A percentile compares a stretch with the other conserved stretches of the same genome.
These are phyloP conservation scores for Macroramphosus scolopax DNA, from an alignment of 2,797 vertebrate genomes.

Conservation along the genomic window DNA sequence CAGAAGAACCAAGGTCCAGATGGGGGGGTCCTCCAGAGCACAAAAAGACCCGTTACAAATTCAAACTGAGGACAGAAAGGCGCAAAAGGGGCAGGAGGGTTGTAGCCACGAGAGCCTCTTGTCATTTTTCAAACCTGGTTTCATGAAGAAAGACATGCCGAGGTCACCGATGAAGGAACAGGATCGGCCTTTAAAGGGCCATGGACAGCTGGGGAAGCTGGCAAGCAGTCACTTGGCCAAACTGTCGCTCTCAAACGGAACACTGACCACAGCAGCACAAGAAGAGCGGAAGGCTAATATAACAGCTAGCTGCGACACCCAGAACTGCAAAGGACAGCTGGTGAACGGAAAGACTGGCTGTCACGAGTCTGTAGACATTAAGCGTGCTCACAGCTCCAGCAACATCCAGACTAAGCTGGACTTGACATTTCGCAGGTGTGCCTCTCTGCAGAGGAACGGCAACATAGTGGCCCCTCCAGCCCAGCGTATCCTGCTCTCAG, in stretches of 20 bases:
- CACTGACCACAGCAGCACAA: constrained; percentile 33
- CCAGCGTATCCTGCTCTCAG: constrained; percentile 56
- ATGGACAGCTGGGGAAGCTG: constrained; percentile 39
- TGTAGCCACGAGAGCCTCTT: constrained; percentile 73
- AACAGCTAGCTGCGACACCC: constrained; percentile 31
- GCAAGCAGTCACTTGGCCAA: constrained; percentile 46
- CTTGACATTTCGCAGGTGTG: constrained; percentile 68
- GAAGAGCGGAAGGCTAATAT: constrained; percentile 44
- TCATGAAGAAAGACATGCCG: constrained; percentile 74
- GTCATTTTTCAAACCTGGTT: constrained; percentile 74
- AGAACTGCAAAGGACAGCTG: constrained; percentile 40
- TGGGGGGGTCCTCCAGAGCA: constrained; percentile 27
- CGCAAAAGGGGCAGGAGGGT: constrained; percentile 55
- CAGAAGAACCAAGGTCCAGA: constrained; percentile 46
- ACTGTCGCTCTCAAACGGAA: constrained; percentile 72
- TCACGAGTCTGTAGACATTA: constrained; percentile 62
- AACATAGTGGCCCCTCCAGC: constrained; percentile 29
- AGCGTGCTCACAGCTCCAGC: constrained; percentile 84
- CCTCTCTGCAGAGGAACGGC: constrained; percentile 79
- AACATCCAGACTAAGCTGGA: constrained; percentile 78
- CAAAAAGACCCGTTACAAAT: constrained; percentile 51
- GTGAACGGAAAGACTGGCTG: constrained; percentile 51
- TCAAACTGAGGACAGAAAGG: constrained; percentile 44
- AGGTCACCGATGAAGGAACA: constrained; percentile 50
- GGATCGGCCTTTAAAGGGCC: constrained; percentile 34